Conservation (phyloP, 2,113 vertebrate genomes). For the Chitala chitala region DNA sequence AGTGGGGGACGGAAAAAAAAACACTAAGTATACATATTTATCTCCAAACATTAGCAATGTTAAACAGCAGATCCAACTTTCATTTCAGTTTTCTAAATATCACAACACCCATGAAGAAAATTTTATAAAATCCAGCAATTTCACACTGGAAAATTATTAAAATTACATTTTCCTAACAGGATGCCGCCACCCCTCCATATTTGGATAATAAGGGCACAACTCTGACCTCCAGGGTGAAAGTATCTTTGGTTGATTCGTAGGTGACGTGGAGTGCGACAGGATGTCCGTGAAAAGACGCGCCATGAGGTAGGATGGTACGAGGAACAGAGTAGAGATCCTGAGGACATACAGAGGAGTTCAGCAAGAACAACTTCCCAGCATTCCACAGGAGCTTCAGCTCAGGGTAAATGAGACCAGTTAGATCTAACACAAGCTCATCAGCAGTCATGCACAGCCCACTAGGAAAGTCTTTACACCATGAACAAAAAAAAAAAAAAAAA, state of each 20-base stretch:
- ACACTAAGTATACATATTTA: conserved; percentile 8
- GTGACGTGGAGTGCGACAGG: conserved; percentile 90
- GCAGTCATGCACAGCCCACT: neutral
- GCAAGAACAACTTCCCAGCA: neutral
- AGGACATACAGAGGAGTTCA: conserved; percentile 2
- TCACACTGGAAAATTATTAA: neutral
- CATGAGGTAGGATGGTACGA: conserved; percentile 98
- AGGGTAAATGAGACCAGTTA: no score
- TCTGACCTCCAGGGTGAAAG: conserved; percentile 87
- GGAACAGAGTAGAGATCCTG: conserved; percentile 95
- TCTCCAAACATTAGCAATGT: no score
- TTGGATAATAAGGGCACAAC: neutral
- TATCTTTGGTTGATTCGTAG: conserved; percentile 98
- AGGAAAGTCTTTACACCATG: neutral
- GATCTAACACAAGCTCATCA: no score
- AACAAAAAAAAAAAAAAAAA: neutral
- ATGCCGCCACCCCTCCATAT: neutral
- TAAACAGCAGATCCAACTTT: no score
- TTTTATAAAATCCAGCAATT: neutral
- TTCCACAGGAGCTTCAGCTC: neutral
- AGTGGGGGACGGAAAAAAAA: neutral
- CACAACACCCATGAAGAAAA: neutral
- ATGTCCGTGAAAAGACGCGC: conserved; percentile 95
- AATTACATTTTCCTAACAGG: neutral
- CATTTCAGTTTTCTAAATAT: conserved; percentile 24